A percentile compares a stretch with the other conserved stretches of the same genome.
These are phyloP conservation scores for Argynnis bischoffii DNA, from an alignment of 2,888 invertebrate species.

Conservation along the genomic window DNA sequence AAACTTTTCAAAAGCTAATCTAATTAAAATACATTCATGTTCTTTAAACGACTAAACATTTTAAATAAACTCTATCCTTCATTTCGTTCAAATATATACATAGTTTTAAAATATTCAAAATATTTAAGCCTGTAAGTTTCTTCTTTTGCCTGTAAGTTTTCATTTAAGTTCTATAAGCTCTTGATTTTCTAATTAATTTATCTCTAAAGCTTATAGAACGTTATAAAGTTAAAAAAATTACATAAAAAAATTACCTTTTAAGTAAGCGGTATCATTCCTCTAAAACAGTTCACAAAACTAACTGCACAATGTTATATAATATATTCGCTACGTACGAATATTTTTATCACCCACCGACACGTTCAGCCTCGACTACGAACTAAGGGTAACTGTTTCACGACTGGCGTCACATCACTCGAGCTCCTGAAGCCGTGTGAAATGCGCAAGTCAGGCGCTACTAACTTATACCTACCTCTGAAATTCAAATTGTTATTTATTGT, in stretches of 20 bases:
- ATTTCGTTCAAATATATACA: too few relatives aligned
- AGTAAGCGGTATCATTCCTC: conserved; percentile 31
- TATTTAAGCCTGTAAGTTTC: too few relatives aligned
- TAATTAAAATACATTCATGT: too few relatives aligned
- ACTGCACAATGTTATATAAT: conserved; percentile 75
- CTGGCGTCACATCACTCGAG: conserved; percentile 56
- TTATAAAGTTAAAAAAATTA: neutral
- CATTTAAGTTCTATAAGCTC: too few relatives aligned
- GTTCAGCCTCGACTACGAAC: conserved; percentile 50
- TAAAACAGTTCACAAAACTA: conserved; percentile 64
- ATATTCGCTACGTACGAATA: conserved; percentile 56
- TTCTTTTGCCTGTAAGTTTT: too few relatives aligned
- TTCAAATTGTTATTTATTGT: conserved; percentile 39
- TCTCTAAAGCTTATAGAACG: neutral
- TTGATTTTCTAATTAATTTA: too few relatives aligned
- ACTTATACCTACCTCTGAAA: conserved; percentile 45
- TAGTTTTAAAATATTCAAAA: too few relatives aligned
- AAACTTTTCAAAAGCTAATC: too few relatives aligned
- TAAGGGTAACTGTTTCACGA: conserved; percentile 63
- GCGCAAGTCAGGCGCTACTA: conserved; percentile 76
- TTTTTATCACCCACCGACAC: conserved; percentile 47
- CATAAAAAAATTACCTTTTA: conserved; percentile 36
- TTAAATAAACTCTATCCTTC: too few relatives aligned
- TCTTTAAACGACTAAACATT: too few relatives aligned
- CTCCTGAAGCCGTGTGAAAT: conserved; percentile 67